Conservation (phyloP, 2,113 vertebrate genomes). For the Tetrax tetrax region DNA sequence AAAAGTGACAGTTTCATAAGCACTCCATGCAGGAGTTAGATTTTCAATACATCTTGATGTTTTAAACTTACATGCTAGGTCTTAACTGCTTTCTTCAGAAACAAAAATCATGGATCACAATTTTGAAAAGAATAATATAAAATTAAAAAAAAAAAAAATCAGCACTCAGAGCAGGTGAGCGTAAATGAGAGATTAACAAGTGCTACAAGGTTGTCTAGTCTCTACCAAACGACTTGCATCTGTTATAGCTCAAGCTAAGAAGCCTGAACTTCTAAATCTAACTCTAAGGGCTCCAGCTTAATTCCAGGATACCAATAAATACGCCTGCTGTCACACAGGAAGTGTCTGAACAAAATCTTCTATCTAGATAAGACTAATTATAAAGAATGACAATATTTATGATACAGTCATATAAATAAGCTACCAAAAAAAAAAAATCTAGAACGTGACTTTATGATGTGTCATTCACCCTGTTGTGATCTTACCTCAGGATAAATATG, state of each 20-base stretch:
- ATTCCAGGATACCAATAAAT: neutral
- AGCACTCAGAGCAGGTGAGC: neutral
- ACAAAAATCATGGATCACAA: neutral
- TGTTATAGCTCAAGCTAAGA: neutral
- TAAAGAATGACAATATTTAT: neutral
- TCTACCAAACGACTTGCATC: rapidly evolving
- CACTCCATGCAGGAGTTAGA: neutral
- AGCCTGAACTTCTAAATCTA: neutral
- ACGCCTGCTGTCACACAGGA: neutral
- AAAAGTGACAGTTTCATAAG: neutral
- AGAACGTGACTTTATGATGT: neutral
- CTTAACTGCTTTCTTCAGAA: neutral
- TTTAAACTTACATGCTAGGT: neutral
- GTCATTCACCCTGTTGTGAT: neutral
- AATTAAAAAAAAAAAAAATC: neutral
- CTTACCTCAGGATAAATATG: neutral
- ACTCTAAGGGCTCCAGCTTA: neutral
- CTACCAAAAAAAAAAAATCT: neutral
- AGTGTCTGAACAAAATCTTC: neutral
- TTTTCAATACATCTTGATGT: neutral
- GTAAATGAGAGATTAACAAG: neutral
- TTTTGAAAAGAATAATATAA: neutral
- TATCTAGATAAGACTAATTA: neutral
- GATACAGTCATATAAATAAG: neutral
- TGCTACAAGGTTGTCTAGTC: neutral